phyloP scores from a whole-genome alignment of 2,888 invertebrate genomes.

The Eupithecia subfuscata region DNA sequence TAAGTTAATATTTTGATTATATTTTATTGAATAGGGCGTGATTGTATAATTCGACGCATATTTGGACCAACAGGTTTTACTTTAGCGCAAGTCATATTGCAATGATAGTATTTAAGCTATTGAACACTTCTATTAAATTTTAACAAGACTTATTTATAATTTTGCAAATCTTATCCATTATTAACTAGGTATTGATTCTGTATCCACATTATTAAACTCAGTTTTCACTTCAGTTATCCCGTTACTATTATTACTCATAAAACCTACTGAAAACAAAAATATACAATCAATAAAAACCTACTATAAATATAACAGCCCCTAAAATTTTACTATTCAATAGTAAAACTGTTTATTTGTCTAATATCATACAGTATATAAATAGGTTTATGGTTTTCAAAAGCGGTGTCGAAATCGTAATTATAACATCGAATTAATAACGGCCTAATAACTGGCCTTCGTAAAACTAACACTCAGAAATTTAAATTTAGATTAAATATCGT shows the following conservation, averaged over 20 bases:
- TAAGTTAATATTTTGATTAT: conserved; percentile 29
- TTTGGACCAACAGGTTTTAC: conserved; percentile 39
- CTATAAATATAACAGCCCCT: conserved; percentile 82
- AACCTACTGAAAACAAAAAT: conserved; percentile 72
- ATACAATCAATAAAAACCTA: conserved; percentile 72
- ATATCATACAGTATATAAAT: conserved; percentile 67
- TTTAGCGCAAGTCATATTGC: conserved; percentile 34
- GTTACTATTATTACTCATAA: conserved; percentile 46
- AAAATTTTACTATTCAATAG: conserved; percentile 81
- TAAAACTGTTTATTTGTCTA: conserved; percentile 70
- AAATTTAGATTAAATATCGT: conserved; percentile 49
- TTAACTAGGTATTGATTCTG: neutral
- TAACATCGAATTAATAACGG: conserved; percentile 45
- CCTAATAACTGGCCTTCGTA: conserved; percentile 42
- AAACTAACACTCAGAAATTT: conserved; percentile 50
- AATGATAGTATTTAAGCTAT: conserved; percentile 23
- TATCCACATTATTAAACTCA: conserved; percentile 14
- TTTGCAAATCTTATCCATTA: neutral
- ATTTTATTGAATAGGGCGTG: conserved; percentile 31
- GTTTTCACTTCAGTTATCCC: conserved; percentile 4
- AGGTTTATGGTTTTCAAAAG: conserved; percentile 71
- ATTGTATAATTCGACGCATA: conserved; percentile 40
- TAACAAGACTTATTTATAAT: neutral
- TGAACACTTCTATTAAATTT: conserved; percentile 29
- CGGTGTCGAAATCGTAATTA: conserved; percentile 71